These are phyloP conservation scores for Mustela lutreola DNA, from an alignment of 2,113 vertebrate species.

Conservation along the genomic window DNA sequence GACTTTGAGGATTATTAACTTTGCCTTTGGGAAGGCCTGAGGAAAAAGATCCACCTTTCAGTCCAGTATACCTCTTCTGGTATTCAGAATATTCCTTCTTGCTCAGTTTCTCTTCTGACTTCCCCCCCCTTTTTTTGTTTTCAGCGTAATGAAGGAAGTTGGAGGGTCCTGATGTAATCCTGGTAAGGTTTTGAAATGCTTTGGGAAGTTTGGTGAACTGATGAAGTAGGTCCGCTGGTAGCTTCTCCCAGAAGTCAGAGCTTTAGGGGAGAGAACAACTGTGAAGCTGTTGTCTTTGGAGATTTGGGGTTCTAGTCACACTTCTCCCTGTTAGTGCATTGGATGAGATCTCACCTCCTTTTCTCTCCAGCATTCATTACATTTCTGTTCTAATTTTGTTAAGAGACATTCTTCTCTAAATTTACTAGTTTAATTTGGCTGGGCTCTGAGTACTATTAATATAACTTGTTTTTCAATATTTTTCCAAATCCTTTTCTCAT, in stretches of 20 bases:
- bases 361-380: constrained; percentile 6
- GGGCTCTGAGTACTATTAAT: neutral
- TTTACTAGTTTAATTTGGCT: constrained; percentile 41
- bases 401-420: constrained; percentile 1
- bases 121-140: neutral
- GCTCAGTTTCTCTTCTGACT: constrained; percentile 37
- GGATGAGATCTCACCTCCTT: neutral
- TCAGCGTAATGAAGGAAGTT: neutral
- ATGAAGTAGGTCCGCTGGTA: neutral
- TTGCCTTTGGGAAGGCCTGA: constrained; percentile 13
- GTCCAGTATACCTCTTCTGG: neutral
- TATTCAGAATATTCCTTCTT: constrained; percentile 18
- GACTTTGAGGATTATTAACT: constrained; percentile 8
- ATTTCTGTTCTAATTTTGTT: neutral
- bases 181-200: constrained; percentile 21
- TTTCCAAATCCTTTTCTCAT: neutral
- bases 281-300: neutral
- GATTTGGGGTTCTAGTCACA: neutral
- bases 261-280: neutral
- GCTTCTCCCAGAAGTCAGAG: neutral
- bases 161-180: neutral
- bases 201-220: neutral
- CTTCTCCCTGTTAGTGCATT: neutral
- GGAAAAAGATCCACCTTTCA: constrained; percentile 10
- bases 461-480: constrained; percentile 17